phyloP scores from a whole-genome alignment of 2,113 vertebrate species.

The Dasyurus viverrinus region DNA sequence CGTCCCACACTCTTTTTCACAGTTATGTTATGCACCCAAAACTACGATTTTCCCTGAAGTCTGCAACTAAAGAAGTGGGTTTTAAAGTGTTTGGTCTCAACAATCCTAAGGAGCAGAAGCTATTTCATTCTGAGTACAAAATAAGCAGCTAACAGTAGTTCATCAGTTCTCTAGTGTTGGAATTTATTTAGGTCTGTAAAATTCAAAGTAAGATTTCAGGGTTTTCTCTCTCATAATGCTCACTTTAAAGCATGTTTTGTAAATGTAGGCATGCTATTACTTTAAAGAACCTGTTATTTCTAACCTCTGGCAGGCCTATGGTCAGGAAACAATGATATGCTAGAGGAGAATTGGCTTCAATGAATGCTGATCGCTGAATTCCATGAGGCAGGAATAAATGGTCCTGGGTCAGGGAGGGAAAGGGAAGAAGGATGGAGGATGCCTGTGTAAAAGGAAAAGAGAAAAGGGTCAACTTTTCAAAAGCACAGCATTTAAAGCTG shows the following conservation, averaged over 20 bases:
- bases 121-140: neutral
- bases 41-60: conserved; percentile 40
- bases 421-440: neutral
- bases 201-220: neutral
- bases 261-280: neutral
- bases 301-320: neutral
- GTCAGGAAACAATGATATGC: conserved; percentile 28
- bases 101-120: neutral
- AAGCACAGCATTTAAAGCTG: neutral
- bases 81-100: conserved; percentile 22
- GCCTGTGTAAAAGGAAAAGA: neutral
- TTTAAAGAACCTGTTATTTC: conserved; percentile 36
- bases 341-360: conserved; percentile 7
- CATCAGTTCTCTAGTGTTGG: neutral
- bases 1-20: conserved; percentile 22
- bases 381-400: neutral
- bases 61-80: conserved; percentile 20
- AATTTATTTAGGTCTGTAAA: neutral
- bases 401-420: neutral
- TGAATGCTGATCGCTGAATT: neutral
- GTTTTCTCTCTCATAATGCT: neutral
- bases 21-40: conserved; percentile 56
- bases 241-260: neutral
- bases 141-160: conserved; percentile 10
- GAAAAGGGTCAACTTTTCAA: neutral